Evolutionary conservation across 2,888 invertebrate species (phyloP), one percentile per base, ranked within the genome.

Genomic region (Acrocyrtus sp.): DNA sequence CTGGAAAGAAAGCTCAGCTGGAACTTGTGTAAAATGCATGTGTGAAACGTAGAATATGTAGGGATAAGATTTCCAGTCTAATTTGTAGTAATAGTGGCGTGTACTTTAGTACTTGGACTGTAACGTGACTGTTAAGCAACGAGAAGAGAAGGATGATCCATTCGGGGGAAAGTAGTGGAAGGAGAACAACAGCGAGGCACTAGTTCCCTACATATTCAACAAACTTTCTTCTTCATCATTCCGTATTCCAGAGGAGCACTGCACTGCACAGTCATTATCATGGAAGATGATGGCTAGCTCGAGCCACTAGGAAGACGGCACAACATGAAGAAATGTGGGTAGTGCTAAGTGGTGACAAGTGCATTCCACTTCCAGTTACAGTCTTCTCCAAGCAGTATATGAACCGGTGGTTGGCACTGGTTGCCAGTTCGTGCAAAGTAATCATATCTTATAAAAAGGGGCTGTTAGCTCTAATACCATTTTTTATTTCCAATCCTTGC

Each of bases 151-250:
- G 47, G 48, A n/a, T 15, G 54, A 34, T 21, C 8, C 19, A 39
- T 12, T n/a, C n/a, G n/a, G n/a, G n/a, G n/a, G n/a, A n/a, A n/a
- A n/a, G n/a, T n/a, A n/a, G n/a, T 15, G 21, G 22, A 41, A 10
- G 39, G 21, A 45, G 53, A 45, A 54, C 41, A 62, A 26, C 51
- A 47, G 24, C 51, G 39, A 51, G 41, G 60, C 60, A 60, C 68
- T 60, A 68, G 51, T 68, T 68, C 68, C 68, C 60, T 22, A 68
- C 68, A 68, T 68, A 68, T 68, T 60, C 53, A 60, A 68, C 60
- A 68, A 68, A 68, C 68, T 22, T 47, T 47, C 19, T 27, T 29
- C 47, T 39, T 56, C n/a, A 17, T 56, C 17, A 1, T 57, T n/a
- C 27, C 15, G 58, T 47, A 56, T 56, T 41, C 47, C 17, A 26